Base-by-base conservation (phyloP, 2,888 invertebrate genomes). In the Melipona bicolor region DNA sequence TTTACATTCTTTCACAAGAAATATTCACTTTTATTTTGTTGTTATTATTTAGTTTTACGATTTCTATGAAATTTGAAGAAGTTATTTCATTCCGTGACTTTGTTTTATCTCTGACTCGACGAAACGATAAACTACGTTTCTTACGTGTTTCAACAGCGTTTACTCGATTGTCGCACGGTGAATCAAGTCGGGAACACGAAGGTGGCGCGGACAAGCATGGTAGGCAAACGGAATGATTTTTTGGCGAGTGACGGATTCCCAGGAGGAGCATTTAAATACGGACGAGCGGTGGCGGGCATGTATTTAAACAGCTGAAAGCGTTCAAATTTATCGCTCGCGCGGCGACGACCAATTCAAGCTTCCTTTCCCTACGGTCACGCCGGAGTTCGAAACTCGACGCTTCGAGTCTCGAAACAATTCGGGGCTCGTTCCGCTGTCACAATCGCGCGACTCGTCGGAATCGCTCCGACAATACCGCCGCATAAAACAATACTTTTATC, bases 401-500 rank as follows among this genome's bases (percentile, higher is more conserved):
- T 65, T 54, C 43, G 56, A 68, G 61, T 56, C 65, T n/a, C 59
- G 52, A n/a, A 79, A 79, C 81, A 73, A 69, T 74, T 74, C 64
- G 50, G 43, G 43, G 27, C 50, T 70, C 56, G 56, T 80, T 61
- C 56, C 19, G 69, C 19, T 81, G 70, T 74, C 49, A 70, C 36
- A 32, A 67, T 27, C 11, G 32, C 24, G 50, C 36, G 21, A 13
- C 50, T 9, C 32, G 64, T 56, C n/a, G 62, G 49, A 56, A 52
- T 54, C 50, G 43, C 17, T 43, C 36, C 49, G 65, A 82, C 82
- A 80, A 75, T 77, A 50, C 67, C 76, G 3, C 32, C 69, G 24
- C 24, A 75, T 36, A 54, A 54, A 75, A 83, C 71, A 83, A 81
- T 81, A 72, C 81, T 81, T 83, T 81, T 72, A 76, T 76, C 71